phyloP scores from a whole-genome alignment of 2,888 invertebrate genomes.

The Lepidocyrtoides sp. region DNA sequence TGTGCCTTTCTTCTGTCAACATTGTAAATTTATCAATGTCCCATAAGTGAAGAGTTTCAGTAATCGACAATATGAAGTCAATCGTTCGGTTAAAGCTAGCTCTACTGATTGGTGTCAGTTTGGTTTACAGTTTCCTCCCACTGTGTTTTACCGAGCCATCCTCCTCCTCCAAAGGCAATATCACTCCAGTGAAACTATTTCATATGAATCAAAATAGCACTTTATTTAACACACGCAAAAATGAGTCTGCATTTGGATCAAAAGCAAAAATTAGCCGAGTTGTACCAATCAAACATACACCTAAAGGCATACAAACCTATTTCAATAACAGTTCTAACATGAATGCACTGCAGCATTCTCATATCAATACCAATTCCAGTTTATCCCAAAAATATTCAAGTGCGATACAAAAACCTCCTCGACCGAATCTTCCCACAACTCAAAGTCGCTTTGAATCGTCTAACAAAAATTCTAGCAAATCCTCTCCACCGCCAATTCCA shows the following conservation, averaged over 20 bases:
- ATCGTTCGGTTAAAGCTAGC: slow-evolving; percentile 16
- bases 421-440: neutral
- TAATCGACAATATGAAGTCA: slow-evolving; percentile 30
- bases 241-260: neutral
- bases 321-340: neutral
- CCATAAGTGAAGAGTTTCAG: neutral
- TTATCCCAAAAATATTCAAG: neutral
- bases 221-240: neutral
- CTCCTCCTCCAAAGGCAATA: slow-evolving; percentile 37
- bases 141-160: neutral
- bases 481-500: neutral
- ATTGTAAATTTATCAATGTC: slow-evolving; percentile 1
- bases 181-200: slow-evolving; percentile 54
- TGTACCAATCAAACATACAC: slow-evolving; percentile 34
- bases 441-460: neutral
- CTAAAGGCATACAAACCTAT: neutral
- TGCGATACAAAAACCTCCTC: neutral
- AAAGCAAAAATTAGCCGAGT: slow-evolving; percentile 62
- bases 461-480: no score
- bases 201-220: neutral
- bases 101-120: neutral
- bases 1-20: neutral
- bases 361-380: no score
- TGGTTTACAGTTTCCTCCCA: neutral
- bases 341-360: no score